These are phyloP conservation scores for Ptilonorhynchus violaceus DNA, from an alignment of 2,113 vertebrate species.

Conservation along the genomic window DNA sequence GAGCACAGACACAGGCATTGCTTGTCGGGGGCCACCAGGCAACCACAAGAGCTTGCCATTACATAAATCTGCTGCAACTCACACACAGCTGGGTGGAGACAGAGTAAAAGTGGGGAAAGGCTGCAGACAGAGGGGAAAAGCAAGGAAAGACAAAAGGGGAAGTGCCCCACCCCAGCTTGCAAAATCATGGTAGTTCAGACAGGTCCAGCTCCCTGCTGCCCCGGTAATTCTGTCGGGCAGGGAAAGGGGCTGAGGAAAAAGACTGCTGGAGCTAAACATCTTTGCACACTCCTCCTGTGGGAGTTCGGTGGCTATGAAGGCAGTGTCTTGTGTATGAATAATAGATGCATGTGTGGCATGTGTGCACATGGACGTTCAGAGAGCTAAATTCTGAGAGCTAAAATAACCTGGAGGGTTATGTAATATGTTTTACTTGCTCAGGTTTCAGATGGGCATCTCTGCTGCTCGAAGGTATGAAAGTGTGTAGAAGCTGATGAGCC, in stretches of 20 bases:
- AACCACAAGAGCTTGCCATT: constrained; percentile 38
- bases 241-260: background rate
- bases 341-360: background rate
- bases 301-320: background rate
- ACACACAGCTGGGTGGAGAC: constrained; percentile 11
- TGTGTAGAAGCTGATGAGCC: background rate
- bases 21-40: background rate
- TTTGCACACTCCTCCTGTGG: background rate
- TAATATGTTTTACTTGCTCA: background rate
- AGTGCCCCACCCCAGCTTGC: constrained; percentile 57
- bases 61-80: constrained; percentile 33
- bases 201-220: background rate
- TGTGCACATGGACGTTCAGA: background rate
- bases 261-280: background rate
- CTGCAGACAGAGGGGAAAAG: background rate
- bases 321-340: background rate
- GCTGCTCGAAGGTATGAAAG: background rate
- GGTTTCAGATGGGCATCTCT: background rate
- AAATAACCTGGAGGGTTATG: background rate
- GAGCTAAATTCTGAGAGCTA: background rate
- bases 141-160: constrained; percentile 38
- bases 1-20: background rate
- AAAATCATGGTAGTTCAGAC: background rate
- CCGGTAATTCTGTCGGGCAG: background rate
- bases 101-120: constrained; percentile 18